Percentiles rank a stretch among this genome's conserved stretches.
These are phyloP conservation scores for Drosophila jambulina DNA, from an alignment of 1,140 invertebrate species.

Conservation along the genomic window DNA sequence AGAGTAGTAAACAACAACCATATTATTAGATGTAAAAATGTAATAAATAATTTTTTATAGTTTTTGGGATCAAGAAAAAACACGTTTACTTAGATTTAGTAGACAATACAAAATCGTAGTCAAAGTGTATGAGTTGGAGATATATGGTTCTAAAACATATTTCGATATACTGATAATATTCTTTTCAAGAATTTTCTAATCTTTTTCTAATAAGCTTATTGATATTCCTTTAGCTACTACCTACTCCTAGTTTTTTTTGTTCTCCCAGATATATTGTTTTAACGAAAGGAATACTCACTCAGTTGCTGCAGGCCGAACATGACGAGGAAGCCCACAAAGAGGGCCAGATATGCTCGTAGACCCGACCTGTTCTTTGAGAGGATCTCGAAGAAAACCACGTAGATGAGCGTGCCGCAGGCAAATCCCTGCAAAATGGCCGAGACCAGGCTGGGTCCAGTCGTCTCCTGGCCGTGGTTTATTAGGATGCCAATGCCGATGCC, in stretches of 20 bases:
- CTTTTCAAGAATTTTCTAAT: neutral
- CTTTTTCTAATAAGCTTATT: neutral
- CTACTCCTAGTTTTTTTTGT: too few relatives aligned
- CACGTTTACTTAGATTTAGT: neutral
- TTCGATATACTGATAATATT: neutral
- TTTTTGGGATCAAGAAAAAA: neutral
- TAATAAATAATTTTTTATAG: neutral
- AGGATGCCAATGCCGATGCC: constrained; percentile 91
- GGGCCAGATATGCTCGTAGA: constrained; percentile 89
- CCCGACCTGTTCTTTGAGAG: constrained; percentile 91
- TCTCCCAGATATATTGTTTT: neutral
- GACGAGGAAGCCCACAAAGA: constrained; percentile 90
- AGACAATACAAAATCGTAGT: neutral
- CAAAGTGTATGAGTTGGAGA: neutral
- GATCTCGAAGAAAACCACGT: constrained; percentile 97
- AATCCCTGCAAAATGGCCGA: constrained; percentile 92
- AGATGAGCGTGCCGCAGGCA: constrained; percentile 94
- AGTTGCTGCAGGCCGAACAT: constrained; percentile 92
- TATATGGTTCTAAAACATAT: neutral
- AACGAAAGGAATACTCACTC: constrained; percentile 88
- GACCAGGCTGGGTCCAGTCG: constrained; percentile 87
- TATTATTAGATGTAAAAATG: neutral
- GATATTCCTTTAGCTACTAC: neutral
- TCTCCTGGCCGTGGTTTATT: constrained; percentile 87
- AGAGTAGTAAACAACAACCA: neutral